Evolutionary conservation across 2,888 invertebrate genomes (phyloP).

Genomic region (Cantharis rustica): DNA sequence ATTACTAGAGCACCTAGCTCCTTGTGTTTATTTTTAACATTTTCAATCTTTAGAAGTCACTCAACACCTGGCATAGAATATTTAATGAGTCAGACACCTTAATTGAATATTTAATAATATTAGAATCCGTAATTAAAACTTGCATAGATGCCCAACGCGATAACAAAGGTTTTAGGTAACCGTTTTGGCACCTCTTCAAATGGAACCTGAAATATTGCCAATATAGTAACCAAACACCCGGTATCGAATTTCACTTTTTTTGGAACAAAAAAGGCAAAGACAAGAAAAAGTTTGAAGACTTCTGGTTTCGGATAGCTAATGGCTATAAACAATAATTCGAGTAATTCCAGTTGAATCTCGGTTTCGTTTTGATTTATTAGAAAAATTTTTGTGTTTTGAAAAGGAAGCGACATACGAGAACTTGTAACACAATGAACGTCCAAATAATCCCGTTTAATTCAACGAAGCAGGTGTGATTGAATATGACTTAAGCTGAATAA

Average conservation of each 20-base stretch:
- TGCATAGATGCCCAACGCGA: background rate
- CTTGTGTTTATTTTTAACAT: background rate
- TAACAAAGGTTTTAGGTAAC: background rate
- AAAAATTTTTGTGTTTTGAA: background rate
- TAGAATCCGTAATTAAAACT: background rate
- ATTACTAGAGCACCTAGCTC: background rate
- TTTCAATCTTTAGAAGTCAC: background rate
- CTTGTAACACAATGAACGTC: background rate
- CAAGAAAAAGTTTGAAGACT: background rate
- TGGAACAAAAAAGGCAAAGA: background rate
- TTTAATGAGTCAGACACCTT: background rate
- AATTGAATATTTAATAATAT: background rate
- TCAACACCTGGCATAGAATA: background rate
- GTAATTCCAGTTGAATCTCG: background rate
- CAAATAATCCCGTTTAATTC: background rate
- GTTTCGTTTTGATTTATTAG: background rate
- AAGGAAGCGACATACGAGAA: background rate
- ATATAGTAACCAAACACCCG: background rate
- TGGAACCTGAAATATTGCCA: background rate
- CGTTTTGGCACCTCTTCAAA: background rate
- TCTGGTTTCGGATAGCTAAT: background rate
- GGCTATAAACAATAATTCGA: background rate
- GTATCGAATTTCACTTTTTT: background rate
- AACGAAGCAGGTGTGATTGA: background rate
- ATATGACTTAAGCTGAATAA: conserved; percentile 1